Conservation (phyloP, 2,888 invertebrate genomes). For the Amphimallon solstitiale region DNA sequence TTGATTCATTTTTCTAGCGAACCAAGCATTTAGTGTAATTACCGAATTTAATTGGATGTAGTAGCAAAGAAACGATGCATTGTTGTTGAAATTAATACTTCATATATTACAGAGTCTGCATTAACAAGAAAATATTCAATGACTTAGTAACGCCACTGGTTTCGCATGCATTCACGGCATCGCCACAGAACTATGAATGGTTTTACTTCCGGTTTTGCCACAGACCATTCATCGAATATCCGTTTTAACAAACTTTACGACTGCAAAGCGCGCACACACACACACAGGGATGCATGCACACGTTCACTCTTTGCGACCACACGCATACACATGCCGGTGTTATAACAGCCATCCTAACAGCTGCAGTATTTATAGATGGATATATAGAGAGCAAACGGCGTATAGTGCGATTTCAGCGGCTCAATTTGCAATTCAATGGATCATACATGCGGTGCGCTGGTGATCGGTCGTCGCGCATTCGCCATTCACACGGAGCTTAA, state of each 20-base stretch:
- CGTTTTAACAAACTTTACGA: conserved; percentile 4
- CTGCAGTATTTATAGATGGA: conserved; percentile 23
- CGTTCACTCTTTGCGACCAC: background rate
- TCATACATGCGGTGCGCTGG: conserved; percentile 20
- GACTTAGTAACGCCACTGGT: too few relatives aligned
- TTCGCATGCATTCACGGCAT: too few relatives aligned
- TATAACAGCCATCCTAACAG: background rate
- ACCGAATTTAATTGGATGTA: too few relatives aligned
- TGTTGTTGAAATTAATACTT: too few relatives aligned
- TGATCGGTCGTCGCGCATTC: conserved; percentile 39
- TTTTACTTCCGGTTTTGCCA: too few relatives aligned
- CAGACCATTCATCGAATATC: conserved; percentile 17
- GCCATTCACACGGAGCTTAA: conserved; percentile 34
- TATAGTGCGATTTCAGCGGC: conserved; percentile 37
- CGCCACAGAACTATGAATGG: too few relatives aligned
- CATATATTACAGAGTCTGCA: too few relatives aligned
- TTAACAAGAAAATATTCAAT: too few relatives aligned
- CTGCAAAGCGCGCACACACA: background rate
- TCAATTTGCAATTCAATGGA: conserved; percentile 47
- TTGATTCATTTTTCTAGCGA: too few relatives aligned
- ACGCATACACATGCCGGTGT: background rate
- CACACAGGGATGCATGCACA: background rate
- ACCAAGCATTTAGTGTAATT: too few relatives aligned
- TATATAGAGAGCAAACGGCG: background rate
- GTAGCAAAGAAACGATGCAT: too few relatives aligned